Conservation (phyloP, 1,140 invertebrate genomes). For the Sinella curviseta region DNA sequence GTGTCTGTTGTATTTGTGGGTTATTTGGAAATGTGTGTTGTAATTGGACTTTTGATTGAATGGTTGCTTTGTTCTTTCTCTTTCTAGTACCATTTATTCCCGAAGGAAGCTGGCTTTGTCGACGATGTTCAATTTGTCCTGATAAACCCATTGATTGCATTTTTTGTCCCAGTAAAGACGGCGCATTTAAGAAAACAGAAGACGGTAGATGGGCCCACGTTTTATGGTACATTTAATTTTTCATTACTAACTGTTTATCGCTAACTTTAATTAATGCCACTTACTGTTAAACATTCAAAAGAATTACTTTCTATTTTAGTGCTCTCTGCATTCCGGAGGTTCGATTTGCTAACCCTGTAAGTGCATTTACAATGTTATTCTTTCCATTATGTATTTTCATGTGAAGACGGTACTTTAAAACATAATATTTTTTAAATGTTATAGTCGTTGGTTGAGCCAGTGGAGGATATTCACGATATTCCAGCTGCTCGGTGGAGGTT, state of each 20-base stretch:
- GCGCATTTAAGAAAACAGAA: conserved; percentile 98
- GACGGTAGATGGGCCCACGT: conserved; percentile 75
- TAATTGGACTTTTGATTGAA: no score
- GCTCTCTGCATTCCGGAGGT: conserved; percentile 99
- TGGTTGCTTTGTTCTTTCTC: background rate
- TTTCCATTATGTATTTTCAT: no score
- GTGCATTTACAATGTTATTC: background rate
- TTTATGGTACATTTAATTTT: background rate
- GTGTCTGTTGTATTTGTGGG: background rate
- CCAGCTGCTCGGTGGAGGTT: conserved; percentile 92
- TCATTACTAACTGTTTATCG: background rate
- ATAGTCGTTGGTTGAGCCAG: conserved; percentile 82
- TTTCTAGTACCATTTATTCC: conserved; percentile 91
- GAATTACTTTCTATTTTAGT: conserved; percentile 72
- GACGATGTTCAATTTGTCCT: conserved; percentile 64
- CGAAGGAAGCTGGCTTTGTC: conserved; percentile 97
- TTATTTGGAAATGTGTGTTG: no score
- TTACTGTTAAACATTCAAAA: background rate
- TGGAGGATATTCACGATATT: conserved; percentile 94
- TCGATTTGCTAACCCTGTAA: conserved; percentile 88
- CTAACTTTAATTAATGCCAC: background rate
- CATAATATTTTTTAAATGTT: background rate
- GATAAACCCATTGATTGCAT: conserved; percentile 87
- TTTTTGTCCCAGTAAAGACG: conserved; percentile 95
- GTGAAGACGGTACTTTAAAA: no score